phyloP scores from a whole-genome alignment of 2,797 vertebrate species.

The Malacoraja senta region DNA sequence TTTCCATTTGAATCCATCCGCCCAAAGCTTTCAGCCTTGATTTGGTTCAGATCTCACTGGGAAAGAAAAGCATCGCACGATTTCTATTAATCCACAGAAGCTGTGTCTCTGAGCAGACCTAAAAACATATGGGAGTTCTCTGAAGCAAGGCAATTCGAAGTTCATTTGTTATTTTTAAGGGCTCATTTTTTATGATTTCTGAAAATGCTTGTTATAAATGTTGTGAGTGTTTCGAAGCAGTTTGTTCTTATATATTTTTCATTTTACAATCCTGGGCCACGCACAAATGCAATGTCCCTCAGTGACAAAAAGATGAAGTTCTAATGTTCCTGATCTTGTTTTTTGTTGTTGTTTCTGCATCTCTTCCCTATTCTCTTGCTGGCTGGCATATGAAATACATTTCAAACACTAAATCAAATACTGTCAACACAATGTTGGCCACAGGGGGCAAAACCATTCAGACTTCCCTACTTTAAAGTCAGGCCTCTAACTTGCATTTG shows the following conservation, averaged over 20 bases:
- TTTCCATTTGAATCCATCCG: conserved; percentile 48
- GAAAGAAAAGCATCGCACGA: conserved; percentile 38
- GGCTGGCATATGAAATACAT: conserved; percentile 46
- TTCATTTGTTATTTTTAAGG: conserved; percentile 65
- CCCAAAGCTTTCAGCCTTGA: conserved; percentile 47
- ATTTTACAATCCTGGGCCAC: conserved; percentile 47
- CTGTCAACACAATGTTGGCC: conserved; percentile 15
- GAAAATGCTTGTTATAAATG: conserved; percentile 47
- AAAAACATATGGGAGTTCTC: conserved; percentile 58
- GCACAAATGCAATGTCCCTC: conserved; percentile 40
- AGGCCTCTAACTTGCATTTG: conserved; percentile 43
- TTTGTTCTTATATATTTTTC: conserved; percentile 53
- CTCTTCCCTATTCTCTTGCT: conserved; percentile 43
- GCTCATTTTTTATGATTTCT: conserved; percentile 57
- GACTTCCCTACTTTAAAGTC: neutral
- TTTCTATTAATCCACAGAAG: conserved; percentile 52
- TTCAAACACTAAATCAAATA: conserved; percentile 47
- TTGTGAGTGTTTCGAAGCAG: conserved; percentile 49
- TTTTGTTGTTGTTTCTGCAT: conserved; percentile 40
- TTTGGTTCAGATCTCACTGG: conserved; percentile 46
- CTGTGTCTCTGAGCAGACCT: conserved; percentile 50
- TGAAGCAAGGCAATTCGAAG: conserved; percentile 59
- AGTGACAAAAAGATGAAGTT: conserved; percentile 44
- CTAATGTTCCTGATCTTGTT: neutral
- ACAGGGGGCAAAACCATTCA: conserved; percentile 28